phyloP scores from a whole-genome alignment of 2,888 invertebrate species.

The Celastrina argiolus region DNA sequence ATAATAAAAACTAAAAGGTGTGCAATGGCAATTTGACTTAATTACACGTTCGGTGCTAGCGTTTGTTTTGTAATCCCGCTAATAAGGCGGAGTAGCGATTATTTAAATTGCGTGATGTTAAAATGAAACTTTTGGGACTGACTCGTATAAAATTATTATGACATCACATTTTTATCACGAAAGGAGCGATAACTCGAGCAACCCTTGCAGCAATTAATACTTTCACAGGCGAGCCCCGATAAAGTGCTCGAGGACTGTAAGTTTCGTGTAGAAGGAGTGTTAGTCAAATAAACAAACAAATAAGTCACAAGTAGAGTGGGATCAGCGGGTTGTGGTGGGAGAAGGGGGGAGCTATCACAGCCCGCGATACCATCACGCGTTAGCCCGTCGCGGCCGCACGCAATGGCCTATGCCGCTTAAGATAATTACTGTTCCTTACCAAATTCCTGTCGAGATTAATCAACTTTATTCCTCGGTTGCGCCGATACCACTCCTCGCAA shows the following conservation, averaged over 20 bases:
- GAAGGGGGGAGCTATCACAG: neutral
- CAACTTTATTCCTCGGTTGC: neutral
- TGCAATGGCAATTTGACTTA: neutral
- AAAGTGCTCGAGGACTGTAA: neutral
- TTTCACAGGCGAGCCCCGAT: neutral
- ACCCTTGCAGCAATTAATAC: conserved; percentile 4
- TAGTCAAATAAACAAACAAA: neutral
- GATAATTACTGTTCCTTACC: conserved; percentile 2
- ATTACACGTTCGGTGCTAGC: neutral
- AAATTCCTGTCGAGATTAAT: conserved; percentile 6
- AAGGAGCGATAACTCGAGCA: neutral
- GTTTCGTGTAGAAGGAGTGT: conserved; percentile 5
- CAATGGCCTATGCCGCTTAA: neutral
- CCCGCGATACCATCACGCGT: conserved; percentile 2
- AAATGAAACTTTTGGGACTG: neutral
- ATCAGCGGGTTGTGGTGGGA: neutral
- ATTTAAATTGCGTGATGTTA: neutral
- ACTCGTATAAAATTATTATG: neutral
- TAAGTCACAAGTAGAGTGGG: neutral
- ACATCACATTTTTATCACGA: neutral
- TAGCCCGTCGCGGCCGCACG: conserved; percentile 2
- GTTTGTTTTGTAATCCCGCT: neutral
- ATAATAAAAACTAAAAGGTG: conserved; percentile 6
- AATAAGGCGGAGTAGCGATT: neutral
- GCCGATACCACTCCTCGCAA: neutral